Percentiles rank a stretch among this genome's conserved stretches.
phyloP scores from a whole-genome alignment of 2,888 invertebrate genomes.

The Diarsia dahlii region DNA sequence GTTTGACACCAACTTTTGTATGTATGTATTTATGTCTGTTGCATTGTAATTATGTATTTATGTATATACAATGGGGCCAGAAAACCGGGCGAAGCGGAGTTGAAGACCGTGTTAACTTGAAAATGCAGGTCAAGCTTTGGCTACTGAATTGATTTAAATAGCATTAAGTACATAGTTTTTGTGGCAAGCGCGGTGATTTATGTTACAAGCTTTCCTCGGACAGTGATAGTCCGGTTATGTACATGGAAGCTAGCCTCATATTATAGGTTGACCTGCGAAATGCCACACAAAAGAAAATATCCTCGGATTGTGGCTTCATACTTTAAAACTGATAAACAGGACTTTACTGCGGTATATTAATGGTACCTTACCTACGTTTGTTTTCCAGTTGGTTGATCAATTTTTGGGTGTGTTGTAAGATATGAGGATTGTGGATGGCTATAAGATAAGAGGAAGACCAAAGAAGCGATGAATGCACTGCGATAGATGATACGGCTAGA shows the following conservation, averaged over 20 bases:
- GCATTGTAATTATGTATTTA: slow-evolving; percentile 65
- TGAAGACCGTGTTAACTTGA: slow-evolving; percentile 53
- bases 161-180: slow-evolving; percentile 30
- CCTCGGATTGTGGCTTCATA: not conserved
- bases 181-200: not conserved
- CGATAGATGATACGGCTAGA: not conserved
- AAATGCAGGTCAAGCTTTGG: slow-evolving; percentile 59
- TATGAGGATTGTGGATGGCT: not conserved
- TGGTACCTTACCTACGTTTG: no score
- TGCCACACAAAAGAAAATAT: no score
- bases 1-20: slow-evolving; percentile 77
- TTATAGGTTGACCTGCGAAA: no score
- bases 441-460: not conserved
- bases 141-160: slow-evolving; percentile 51
- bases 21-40: slow-evolving; percentile 66
- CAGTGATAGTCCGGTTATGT: no score
- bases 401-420: no score
- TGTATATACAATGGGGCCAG: slow-evolving; percentile 59
- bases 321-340: not conserved
- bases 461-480: not conserved
- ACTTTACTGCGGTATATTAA: no score
- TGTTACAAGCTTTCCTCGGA: not conserved
- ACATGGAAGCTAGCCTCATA: no score
- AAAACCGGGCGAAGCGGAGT: slow-evolving; percentile 48
- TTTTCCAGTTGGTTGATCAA: no score